These are phyloP conservation scores for Pygmarrhopalites habei DNA, from an alignment of 1,140 invertebrate species.

Conservation along the genomic window DNA sequence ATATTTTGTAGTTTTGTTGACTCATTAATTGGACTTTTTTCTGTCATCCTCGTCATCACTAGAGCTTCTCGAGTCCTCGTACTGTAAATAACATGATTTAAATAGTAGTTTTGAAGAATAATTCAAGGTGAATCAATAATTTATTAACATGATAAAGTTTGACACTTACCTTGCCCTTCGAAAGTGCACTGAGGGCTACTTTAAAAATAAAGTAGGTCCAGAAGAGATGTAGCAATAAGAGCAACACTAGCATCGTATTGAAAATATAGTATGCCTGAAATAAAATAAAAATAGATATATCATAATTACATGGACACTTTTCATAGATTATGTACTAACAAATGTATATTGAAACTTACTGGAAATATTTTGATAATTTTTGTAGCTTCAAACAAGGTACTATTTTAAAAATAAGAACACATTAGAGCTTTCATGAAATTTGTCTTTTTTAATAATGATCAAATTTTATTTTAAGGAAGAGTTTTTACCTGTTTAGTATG, in stretches of 20 bases:
- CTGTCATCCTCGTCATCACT: background rate
- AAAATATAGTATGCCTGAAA: conserved; percentile 97
- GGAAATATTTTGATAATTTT: conserved; percentile 82
- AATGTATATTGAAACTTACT: no score
- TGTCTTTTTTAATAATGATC: no score
- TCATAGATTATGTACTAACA: no score
- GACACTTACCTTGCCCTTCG: conserved; percentile 30
- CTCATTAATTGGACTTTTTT: no score
- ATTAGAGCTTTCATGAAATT: no score
- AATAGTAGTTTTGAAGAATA: background rate
- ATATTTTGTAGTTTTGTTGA: no score
- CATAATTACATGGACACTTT: no score
- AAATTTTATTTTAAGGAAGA: no score
- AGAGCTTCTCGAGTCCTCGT: background rate
- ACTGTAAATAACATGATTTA: conserved; percentile 1
- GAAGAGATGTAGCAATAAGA: conserved; percentile 81
- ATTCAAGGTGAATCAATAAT: background rate
- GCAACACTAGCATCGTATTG: conserved; percentile 72
- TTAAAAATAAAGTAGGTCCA: conserved; percentile 93
- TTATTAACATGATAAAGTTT: background rate
- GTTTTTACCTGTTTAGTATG: no score
- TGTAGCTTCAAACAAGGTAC: conserved; percentile 72
- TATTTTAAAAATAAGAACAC: no score
- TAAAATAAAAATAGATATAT: no score
- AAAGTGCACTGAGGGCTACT: conserved; percentile 70